A percentile compares a stretch with the other conserved stretches of the same genome.
Evolutionary conservation across 2,888 invertebrate species (phyloP).

Genomic region (Toxonevra muliebris): DNA sequence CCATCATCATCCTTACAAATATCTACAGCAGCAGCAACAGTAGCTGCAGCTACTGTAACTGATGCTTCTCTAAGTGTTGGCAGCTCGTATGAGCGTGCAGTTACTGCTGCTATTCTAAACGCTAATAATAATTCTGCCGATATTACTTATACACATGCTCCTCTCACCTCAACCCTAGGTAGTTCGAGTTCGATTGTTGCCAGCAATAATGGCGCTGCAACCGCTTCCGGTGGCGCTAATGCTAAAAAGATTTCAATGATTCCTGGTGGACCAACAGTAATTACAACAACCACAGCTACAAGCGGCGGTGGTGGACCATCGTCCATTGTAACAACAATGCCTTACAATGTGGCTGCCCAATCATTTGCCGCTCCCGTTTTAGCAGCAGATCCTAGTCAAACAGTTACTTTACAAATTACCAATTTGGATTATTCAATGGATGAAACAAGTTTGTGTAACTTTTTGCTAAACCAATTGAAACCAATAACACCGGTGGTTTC

Average conservation of each 20-base stretch:
- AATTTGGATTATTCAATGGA: constrained; percentile 65
- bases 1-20: constrained; percentile 27
- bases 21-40: constrained; percentile 22
- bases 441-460: constrained; percentile 59
- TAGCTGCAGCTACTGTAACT: not conserved
- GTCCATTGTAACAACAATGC: not conserved
- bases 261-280: not conserved
- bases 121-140: constrained; percentile 39
- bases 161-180: constrained; percentile 26
- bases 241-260: constrained; percentile 17
- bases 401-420: constrained; percentile 63
- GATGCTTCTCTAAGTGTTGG: not conserved
- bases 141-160: constrained; percentile 26
- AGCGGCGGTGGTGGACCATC: constrained; percentile 27
- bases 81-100: not conserved
- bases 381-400: constrained; percentile 48
- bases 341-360: constrained; percentile 10
- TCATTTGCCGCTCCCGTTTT: constrained; percentile 36
- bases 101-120: constrained; percentile 21
- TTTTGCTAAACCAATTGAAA: constrained; percentile 61
- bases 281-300: constrained; percentile 11
- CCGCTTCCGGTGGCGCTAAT: constrained; percentile 29
- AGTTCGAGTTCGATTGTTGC: constrained; percentile 3
- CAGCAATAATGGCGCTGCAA: constrained; percentile 25
- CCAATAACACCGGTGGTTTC: constrained; percentile 64